A percentile compares a stretch with the other conserved stretches of the same genome.
These are phyloP conservation scores for Datnioides undecimradiatus DNA, from an alignment of 2,113 vertebrate species.

Conservation along the genomic window DNA sequence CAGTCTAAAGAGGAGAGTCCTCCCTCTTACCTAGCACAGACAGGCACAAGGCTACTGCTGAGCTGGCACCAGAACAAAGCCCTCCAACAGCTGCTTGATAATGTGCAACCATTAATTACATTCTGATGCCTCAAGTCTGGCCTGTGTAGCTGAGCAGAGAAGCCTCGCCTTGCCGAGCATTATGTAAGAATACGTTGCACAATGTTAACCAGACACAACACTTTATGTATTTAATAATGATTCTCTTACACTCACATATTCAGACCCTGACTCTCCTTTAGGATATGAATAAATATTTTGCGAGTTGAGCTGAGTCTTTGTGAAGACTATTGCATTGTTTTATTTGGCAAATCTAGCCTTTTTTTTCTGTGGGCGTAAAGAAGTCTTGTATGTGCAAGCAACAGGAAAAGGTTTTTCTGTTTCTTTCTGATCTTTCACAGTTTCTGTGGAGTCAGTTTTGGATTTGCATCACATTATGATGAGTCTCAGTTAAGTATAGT, in stretches of 20 bases:
- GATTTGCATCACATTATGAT: slow-evolving; percentile 20
- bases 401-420: neutral
- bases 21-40: slow-evolving; percentile 54
- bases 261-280: slow-evolving; percentile 10
- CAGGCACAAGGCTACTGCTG: slow-evolving; percentile 57
- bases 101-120: slow-evolving; percentile 80
- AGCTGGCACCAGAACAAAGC: slow-evolving; percentile 76
- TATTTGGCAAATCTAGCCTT: slow-evolving; percentile 1
- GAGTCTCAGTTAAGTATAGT: neutral
- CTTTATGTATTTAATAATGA: slow-evolving; percentile 22
- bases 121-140: slow-evolving; percentile 74
- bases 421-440: neutral
- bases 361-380: slow-evolving; percentile 8
- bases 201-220: slow-evolving; percentile 55
- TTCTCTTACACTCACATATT: slow-evolving; percentile 15
- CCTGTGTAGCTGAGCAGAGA: slow-evolving; percentile 57
- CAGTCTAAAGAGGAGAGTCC: slow-evolving; percentile 45
- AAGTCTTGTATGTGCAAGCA: neutral
- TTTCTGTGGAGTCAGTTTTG: slow-evolving; percentile 11
- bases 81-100: slow-evolving; percentile 76
- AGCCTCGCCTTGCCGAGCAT: slow-evolving; percentile 45
- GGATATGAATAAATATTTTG: slow-evolving; percentile 22
- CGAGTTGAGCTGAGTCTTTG: slow-evolving; percentile 25
- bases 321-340: slow-evolving; percentile 14
- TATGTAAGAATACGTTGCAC: slow-evolving; percentile 63